Evolutionary conservation across 2,797 vertebrate genomes (phyloP), one percentile per base, ranked within the genome.

Genomic region (Sebastes reedi): DNA sequence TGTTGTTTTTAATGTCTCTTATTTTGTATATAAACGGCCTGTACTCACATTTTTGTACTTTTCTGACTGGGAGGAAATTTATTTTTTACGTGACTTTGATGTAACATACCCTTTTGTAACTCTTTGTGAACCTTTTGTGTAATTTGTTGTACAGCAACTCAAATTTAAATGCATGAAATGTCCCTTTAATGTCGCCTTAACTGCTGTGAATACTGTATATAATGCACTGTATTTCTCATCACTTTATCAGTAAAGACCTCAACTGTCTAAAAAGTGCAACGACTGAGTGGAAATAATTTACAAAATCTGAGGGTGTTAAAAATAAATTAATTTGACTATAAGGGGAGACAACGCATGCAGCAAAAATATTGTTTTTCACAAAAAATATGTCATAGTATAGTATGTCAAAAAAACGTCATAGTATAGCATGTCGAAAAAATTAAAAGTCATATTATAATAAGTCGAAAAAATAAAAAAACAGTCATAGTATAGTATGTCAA

Each of bases 161-260:
- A 54, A 46, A 72, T 75, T 77, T 65, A 20, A 64, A 87, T 88
- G 93, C 87, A 92, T 92, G 88, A 90, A 87, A 77, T 78, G 77
- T 81, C 88, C 88, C 85, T 91, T 77, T 88, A 89, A 90, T 66
- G 78, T 87, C 81, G 88, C 91, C 92, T 81, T 87, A 88, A 86
- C 73, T 94, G 92, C 92, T 93, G 95, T 93, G 95, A 90, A 92
- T 93, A 94, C 85, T 96, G 95, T 96, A 94, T 29, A 95, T 92
- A 95, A 75, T 91, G 83, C 86, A 83, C 82, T 85, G 85, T 91
- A 89, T 89, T 88, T 87, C 72, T 91, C 84, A 79, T 88, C 88
- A 93, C 88, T 89, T 92, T 92, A 93, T 94, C 87, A 95, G 93
- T 97, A 97, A 98, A 97, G 81, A 67, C 88, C 89, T 94, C 91